Base-by-base conservation (phyloP, 2,113 vertebrate genomes). In the Gnathonemus echidnorhynchus region DNA sequence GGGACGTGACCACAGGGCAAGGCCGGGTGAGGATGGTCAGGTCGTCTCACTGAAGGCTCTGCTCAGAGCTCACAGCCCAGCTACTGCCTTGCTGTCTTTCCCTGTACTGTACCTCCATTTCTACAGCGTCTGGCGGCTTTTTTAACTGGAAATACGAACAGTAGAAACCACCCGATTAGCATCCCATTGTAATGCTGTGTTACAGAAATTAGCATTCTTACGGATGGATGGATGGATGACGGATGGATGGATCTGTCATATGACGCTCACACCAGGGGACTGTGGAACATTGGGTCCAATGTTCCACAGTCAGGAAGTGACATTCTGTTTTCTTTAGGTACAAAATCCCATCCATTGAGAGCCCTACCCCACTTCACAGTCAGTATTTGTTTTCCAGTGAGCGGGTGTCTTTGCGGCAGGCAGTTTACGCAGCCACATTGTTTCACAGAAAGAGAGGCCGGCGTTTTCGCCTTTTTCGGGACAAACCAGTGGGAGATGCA, bases 291-390 rank as follows among this genome's bases (percentile, higher is more conserved):
- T 70, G 62, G n/a, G 62, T 27, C 5, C 62, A 0, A 27, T 66
- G 62, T 66, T 70, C 62, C 62, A 31, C n/a, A 70, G 62, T 70
- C n/a, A 88, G 86, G 35, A 88, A 88, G 31, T 39, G 53, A 88
- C 27, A 0, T 19, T 50, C n/a, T 50, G 48, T 39, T 39, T 88
- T 58, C 52, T 88, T 56, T 58, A 21, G 50, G 31, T 35, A 24
- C 86, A 24, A 88, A 88, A 42, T 56, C 31, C 52, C n/a, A 46
- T 31, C 46, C 84, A 45, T 50, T 50, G 24, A 48, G n/a, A 50
- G 46, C 19, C 46, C 49, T 2, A 1, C 52, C 27, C 52, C 27
- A 6, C 52, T 58, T 48, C 50, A 21, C 35, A 56, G 3, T 88
- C 86, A n/a, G 27, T 42, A 39, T 58, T 88, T 88, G 86, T 19